Base-by-base conservation (phyloP, 2,797 vertebrate genomes). In the Chrosomus eos region DNA sequence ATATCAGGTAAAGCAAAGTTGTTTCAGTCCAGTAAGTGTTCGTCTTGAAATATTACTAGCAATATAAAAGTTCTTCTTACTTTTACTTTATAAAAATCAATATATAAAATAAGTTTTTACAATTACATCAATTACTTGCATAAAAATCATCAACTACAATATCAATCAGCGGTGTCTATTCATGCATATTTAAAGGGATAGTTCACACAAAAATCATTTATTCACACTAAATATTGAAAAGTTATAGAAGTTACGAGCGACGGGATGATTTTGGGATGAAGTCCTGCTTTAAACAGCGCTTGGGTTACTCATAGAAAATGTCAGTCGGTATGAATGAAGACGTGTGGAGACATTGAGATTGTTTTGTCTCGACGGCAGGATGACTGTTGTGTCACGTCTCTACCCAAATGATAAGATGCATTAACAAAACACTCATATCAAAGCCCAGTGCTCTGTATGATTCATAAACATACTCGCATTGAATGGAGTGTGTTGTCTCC, bases 341-440 rank as follows among this genome's bases (percentile, higher is more conserved):
- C 67, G 26, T 84, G 38, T 84, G 19, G 9, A 82, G 43, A 78
- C 82, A 79, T 4, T 36, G 28, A 55, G 73, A 76, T 62, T 88
- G 87, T 86, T 88, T 86, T 75, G 87, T 86, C 82, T 88, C 70
- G 70, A 60, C 2, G n/a, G 40, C 82, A 74, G 31, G 31, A 64
- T 78, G 87, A 45, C 82, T 43, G 58, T 80, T 66, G 82, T 74
- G 70, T 33, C 72, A 43, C 19, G n/a, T 82, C 68, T 62, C 53
- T 68, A 31, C 48, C 45, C n/a, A 53, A n/a, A 66, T 2, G 43
- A 88, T 88, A 88, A 87, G 68, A 70, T 33, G 3, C 23, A 36
- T 82, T 60, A 70, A 68, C 77, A 85, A 88, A 82, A 87, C 85
- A 82, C 14, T 66, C 43, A 48, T 82, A 82, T 74, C 81, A 82